Conservation (phyloP, 2,113 vertebrate genomes). For the Phyllostomus discolor region DNA sequence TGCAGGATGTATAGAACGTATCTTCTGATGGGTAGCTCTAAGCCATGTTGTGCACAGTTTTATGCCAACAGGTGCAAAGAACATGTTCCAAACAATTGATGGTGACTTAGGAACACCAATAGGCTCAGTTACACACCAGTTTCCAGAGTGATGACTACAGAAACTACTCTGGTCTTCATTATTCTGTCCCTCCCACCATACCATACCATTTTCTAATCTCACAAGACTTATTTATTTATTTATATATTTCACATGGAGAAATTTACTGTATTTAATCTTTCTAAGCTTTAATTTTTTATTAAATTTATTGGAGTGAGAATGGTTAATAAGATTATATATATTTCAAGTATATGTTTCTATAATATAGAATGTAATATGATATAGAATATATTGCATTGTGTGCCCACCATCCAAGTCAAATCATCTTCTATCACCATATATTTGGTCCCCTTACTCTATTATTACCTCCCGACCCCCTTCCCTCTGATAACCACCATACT, state of each 20-base stretch:
- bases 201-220: background rate
- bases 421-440: background rate
- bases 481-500: background rate
- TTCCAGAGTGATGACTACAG: background rate
- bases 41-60: background rate
- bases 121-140: background rate
- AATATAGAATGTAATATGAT: background rate
- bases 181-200: background rate
- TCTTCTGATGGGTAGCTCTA: background rate
- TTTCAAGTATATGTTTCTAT: background rate
- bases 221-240: background rate
- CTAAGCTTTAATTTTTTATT: background rate
- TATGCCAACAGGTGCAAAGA: background rate
- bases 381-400: background rate
- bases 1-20: background rate
- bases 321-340: background rate
- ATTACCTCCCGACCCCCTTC: background rate
- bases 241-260: background rate
- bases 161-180: background rate
- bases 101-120: background rate
- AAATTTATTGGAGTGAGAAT: background rate
- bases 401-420: background rate
- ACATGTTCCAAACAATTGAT: background rate
- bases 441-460: background rate
- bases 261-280: background rate